A percentile compares a stretch with the other conserved stretches of the same genome.
These are phyloP conservation scores for Eilema griseolum DNA, from an alignment of 2,888 invertebrate genomes.

Conservation along the genomic window DNA sequence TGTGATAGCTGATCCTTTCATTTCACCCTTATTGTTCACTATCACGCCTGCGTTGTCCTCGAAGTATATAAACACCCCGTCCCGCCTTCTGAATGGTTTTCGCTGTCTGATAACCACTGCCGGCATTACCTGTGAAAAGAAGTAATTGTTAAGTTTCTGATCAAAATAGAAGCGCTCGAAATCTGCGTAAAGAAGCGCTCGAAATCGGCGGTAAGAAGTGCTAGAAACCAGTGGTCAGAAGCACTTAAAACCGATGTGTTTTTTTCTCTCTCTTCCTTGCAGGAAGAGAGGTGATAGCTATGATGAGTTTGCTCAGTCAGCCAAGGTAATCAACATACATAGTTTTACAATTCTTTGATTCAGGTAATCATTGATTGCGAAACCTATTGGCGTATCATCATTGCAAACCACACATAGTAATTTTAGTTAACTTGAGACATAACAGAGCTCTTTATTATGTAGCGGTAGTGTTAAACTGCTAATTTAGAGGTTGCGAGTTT, in stretches of 20 bases:
- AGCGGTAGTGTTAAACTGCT: too few relatives aligned
- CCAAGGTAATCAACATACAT: constrained; percentile 80
- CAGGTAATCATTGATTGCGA: constrained; percentile 75
- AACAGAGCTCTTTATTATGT: neutral
- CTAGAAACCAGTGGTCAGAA: neutral
- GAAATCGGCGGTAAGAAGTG: neutral
- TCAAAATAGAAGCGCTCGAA: neutral
- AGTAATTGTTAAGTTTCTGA: neutral
- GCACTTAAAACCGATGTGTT: too few relatives aligned
- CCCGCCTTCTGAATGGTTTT: constrained; percentile 99
- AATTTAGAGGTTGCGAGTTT: too few relatives aligned
- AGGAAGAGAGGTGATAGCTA: neutral
- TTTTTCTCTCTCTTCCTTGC: too few relatives aligned
- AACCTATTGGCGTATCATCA: constrained; percentile 84
- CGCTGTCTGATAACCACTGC: constrained; percentile 99
- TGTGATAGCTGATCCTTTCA: constrained; percentile 99
- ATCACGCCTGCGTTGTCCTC: constrained; percentile 99
- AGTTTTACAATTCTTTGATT: constrained; percentile 58
- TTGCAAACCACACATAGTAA: constrained; percentile 49
- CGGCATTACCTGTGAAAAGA: constrained; percentile 94
- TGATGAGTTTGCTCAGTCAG: constrained; percentile 73
- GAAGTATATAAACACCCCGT: constrained; percentile 99
- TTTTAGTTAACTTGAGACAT: neutral
- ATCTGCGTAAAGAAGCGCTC: neutral
- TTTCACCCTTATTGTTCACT: constrained; percentile 99